These are phyloP conservation scores for Sebastes melanostomus DNA, from an alignment of 2,797 vertebrate genomes.

Conservation along the genomic window DNA sequence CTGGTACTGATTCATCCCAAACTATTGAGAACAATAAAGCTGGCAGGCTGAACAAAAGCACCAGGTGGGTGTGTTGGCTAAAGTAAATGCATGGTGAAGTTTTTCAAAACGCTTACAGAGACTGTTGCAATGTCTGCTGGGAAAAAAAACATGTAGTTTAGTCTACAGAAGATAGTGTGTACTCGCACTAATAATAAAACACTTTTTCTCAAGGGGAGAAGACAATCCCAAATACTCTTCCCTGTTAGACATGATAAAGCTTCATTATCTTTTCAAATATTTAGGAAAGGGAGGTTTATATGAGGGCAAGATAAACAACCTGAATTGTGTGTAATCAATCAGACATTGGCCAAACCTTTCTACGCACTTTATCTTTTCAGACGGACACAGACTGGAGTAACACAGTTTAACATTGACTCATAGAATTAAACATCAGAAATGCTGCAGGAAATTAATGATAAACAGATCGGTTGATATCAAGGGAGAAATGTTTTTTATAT, in stretches of 20 bases:
- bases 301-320: conserved; percentile 33
- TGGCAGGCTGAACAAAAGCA: conserved; percentile 13
- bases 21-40: conserved; percentile 29
- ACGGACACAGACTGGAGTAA: background rate
- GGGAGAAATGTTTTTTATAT: background rate
- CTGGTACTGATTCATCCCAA: conserved; percentile 29
- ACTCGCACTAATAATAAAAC: conserved; percentile 39
- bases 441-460: conserved; percentile 1
- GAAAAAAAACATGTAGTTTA: conserved; percentile 59
- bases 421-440: background rate
- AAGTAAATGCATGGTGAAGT: conserved; percentile 31
- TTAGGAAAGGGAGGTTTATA: conserved; percentile 36
- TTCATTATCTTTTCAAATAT: conserved; percentile 42
- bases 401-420: background rate
- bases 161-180: conserved; percentile 62
- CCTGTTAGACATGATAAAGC: conserved; percentile 22
- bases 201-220: conserved; percentile 42
- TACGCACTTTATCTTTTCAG: conserved; percentile 9
- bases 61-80: conserved; percentile 38
- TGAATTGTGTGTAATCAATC: conserved; percentile 31
- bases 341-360: conserved; percentile 1
- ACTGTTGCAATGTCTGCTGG: conserved; percentile 22
- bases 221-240: background rate
- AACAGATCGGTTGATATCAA: background rate
- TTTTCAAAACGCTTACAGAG: conserved; percentile 25